Conservation (phyloP, 2,113 vertebrate species). For the Zosterops borbonicus region DNA sequence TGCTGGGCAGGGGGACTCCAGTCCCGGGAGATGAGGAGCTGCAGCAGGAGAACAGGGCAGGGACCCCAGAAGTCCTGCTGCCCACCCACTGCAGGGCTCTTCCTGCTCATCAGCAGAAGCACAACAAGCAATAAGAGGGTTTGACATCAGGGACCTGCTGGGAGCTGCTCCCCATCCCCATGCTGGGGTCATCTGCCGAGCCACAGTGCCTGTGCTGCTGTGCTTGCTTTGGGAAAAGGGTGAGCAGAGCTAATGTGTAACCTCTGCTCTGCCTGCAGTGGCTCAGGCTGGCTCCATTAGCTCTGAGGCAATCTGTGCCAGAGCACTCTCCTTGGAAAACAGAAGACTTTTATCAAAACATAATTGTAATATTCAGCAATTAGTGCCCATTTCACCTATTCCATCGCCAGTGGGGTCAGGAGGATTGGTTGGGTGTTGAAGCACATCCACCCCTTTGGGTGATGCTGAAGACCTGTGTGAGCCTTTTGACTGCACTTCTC, state of each 20-base stretch:
- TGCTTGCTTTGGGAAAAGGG: neutral
- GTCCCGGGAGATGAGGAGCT: neutral
- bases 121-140: neutral
- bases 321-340: conserved; percentile 13
- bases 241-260: conserved; percentile 27
- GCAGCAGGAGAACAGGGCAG: neutral
- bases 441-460: neutral
- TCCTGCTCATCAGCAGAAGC: neutral
- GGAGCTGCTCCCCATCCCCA: neutral
- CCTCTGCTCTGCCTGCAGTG: neutral
- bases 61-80: neutral
- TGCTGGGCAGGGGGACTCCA: neutral
- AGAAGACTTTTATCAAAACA: conserved; percentile 1
- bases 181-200: neutral
- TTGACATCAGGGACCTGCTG: neutral
- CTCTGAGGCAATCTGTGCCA: neutral
- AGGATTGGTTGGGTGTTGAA: neutral
- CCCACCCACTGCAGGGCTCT: neutral
- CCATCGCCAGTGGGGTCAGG: neutral
- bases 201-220: neutral
- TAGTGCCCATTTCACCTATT: conserved; percentile 30
- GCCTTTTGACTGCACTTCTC: neutral
- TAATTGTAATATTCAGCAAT: neutral
- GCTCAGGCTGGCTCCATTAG: conserved; percentile 40
- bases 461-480: neutral